Conservation (phyloP, 2,797 vertebrate species). For the Sciurus carolinensis region DNA sequence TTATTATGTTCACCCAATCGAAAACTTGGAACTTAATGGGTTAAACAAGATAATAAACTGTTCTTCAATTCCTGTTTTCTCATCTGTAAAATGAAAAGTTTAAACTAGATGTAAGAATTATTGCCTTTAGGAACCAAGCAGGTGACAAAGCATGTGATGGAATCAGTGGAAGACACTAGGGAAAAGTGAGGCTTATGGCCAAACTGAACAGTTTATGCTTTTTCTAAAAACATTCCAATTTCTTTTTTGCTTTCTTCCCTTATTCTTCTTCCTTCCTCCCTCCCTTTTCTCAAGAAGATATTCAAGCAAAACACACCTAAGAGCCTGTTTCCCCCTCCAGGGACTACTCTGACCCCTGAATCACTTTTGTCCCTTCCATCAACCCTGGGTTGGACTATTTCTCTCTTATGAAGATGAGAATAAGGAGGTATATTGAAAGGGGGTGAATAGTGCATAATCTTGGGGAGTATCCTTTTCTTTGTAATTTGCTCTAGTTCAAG, state of each 20-base stretch:
- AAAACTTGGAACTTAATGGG: too few species aligned
- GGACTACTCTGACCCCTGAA: not conserved
- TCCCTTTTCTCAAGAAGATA: not conserved
- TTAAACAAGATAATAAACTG: conserved; percentile 14
- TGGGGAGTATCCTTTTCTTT: not conserved
- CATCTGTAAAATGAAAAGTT: not conserved
- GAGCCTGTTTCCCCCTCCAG: not conserved
- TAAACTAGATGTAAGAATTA: not conserved
- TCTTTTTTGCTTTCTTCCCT: not conserved
- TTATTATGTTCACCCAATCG: too few species aligned
- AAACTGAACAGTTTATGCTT: not conserved
- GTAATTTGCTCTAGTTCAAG: not conserved
- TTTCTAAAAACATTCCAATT: not conserved
- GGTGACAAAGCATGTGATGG: not conserved
- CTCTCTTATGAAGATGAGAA: not conserved
- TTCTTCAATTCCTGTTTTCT: conserved; percentile 1
- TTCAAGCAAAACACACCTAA: not conserved
- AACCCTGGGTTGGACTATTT: not conserved
- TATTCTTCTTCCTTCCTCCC: not conserved
- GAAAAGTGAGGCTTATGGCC: not conserved
- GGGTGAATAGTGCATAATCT: not conserved
- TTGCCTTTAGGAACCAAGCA: not conserved
- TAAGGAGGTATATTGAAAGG: not conserved
- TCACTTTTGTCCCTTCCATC: not conserved
- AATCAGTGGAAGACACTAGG: not conserved